These are phyloP conservation scores for Crioceris asparagi DNA, from an alignment of 2,888 invertebrate species.

Conservation along the genomic window DNA sequence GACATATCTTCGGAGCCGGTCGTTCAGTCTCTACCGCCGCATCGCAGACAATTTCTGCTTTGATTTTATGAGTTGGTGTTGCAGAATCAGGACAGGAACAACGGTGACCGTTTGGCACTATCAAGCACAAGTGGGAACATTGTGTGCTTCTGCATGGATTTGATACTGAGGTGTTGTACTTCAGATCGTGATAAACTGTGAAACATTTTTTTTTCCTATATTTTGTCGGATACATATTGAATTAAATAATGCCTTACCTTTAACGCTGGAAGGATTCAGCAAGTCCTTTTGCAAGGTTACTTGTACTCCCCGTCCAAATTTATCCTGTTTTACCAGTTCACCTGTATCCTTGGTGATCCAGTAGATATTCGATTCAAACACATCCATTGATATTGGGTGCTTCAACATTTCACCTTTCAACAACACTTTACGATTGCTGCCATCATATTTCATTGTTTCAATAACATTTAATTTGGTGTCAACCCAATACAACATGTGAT, in stretches of 20 bases:
- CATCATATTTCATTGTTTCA: conserved; percentile 76
- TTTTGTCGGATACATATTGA: not conserved
- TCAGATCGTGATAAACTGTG: conserved; percentile 65
- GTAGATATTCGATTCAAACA: conserved; percentile 86
- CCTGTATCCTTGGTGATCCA: conserved; percentile 90
- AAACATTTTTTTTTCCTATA: not conserved
- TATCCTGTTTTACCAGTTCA: conserved; percentile 82
- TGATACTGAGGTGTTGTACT: conserved; percentile 65
- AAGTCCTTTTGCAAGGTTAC: conserved; percentile 73
- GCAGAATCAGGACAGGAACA: conserved; percentile 82
- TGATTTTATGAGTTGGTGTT: conserved; percentile 36
- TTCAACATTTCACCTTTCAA: conserved; percentile 61
- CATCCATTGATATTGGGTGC: conserved; percentile 80
- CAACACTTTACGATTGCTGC: conserved; percentile 60
- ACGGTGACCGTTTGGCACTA: conserved; percentile 76
- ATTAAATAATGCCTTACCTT: conserved; percentile 42
- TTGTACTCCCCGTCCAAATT: conserved; percentile 91
- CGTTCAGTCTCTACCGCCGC: conserved; percentile 69
- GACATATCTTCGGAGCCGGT: conserved; percentile 66
- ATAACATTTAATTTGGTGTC: conserved; percentile 88
- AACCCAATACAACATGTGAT: conserved; percentile 88
- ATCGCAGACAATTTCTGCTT: conserved; percentile 66
- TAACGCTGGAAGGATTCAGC: conserved; percentile 76
- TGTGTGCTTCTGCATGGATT: conserved; percentile 59
- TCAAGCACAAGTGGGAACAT: conserved; percentile 89